Evolutionary conservation across 2,888 invertebrate species (phyloP).

Genomic region (Epistrophe eligans): DNA sequence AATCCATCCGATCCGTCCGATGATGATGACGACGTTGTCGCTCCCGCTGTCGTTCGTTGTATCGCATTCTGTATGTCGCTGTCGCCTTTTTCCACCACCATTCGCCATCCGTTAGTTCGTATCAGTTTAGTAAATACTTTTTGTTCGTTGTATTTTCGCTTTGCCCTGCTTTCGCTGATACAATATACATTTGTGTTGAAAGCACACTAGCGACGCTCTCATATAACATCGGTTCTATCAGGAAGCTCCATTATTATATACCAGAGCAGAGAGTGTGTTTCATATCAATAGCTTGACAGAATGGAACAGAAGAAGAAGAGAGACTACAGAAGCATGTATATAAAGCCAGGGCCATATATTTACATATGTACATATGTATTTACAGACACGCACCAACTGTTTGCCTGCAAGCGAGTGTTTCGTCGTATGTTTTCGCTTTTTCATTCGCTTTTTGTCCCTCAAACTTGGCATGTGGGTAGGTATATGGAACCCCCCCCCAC

Average conservation of each 20-base stretch:
- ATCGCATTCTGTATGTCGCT: slow-evolving; percentile 34
- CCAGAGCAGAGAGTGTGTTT: not conserved
- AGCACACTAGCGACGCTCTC: slow-evolving; percentile 18
- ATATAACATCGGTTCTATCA: slow-evolving; percentile 13
- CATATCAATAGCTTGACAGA: not conserved
- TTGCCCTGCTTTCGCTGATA: slow-evolving; percentile 11
- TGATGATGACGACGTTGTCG: not conserved
- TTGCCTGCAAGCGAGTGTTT: slow-evolving; percentile 57
- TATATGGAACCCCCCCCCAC: slow-evolving; percentile 23
- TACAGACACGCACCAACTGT: slow-evolving; percentile 64
- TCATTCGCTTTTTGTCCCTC: slow-evolving; percentile 43
- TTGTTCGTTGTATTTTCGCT: slow-evolving; percentile 32
- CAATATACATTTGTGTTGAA: not conserved
- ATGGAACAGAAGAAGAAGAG: slow-evolving; percentile 5
- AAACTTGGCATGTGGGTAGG: slow-evolving; percentile 11
- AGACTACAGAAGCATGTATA: slow-evolving; percentile 14
- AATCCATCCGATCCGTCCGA: slow-evolving; percentile 64
- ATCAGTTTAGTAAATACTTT: slow-evolving; percentile 47
- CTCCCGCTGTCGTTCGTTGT: slow-evolving; percentile 32
- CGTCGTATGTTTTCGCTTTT: slow-evolving; percentile 16
- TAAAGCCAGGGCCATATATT: slow-evolving; percentile 27
- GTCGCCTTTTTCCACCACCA: slow-evolving; percentile 68
- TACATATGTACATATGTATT: not conserved
- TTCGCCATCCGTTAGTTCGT: slow-evolving; percentile 57
- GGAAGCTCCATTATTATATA: slow-evolving; percentile 15